These are phyloP conservation scores for Lagenorhynchus albirostris DNA, from an alignment of 2,113 vertebrate genomes.

Conservation along the genomic window DNA sequence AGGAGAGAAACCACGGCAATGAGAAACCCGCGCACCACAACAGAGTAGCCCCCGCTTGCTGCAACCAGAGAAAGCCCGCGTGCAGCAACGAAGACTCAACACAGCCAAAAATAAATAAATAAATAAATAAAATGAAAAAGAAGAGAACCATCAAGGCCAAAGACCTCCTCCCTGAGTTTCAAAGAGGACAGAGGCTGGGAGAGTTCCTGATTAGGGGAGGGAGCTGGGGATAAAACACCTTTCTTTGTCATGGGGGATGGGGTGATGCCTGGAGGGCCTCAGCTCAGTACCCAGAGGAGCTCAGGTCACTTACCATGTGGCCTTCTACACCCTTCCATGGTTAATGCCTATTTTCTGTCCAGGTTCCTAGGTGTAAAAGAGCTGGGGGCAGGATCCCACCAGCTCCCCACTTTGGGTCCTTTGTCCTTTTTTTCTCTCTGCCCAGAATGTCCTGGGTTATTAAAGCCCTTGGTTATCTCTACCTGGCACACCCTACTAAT, in stretches of 20 bases:
- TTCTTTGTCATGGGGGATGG: not conserved
- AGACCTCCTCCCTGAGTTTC: slow-evolving; percentile 59
- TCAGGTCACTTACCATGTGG: not conserved
- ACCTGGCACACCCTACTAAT: not conserved
- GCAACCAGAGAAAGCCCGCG: too few relatives aligned
- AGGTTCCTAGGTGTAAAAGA: not conserved
- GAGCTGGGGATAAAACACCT: not conserved
- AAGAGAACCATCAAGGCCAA: slow-evolving; percentile 68
- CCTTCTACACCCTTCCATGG: not conserved
- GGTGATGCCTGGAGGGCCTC: not conserved
- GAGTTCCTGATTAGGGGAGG: not conserved
- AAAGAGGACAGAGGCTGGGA: slow-evolving; percentile 51
- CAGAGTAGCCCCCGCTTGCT: too few relatives aligned
- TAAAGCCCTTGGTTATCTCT: not conserved
- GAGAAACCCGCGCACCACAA: too few relatives aligned
- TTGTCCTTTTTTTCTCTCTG: not conserved
- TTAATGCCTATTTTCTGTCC: not conserved
- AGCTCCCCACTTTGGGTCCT: not conserved
- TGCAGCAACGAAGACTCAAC: too few relatives aligned
- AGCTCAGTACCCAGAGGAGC: not conserved
- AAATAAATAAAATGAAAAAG: too few relatives aligned
- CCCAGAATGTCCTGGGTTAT: not conserved
- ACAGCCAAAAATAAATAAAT: too few relatives aligned
- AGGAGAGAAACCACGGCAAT: too few relatives aligned
- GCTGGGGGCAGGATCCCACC: not conserved